Base-by-base conservation (phyloP, 2,888 invertebrate genomes). In the Imbricaverruca yamaguchii region DNA sequence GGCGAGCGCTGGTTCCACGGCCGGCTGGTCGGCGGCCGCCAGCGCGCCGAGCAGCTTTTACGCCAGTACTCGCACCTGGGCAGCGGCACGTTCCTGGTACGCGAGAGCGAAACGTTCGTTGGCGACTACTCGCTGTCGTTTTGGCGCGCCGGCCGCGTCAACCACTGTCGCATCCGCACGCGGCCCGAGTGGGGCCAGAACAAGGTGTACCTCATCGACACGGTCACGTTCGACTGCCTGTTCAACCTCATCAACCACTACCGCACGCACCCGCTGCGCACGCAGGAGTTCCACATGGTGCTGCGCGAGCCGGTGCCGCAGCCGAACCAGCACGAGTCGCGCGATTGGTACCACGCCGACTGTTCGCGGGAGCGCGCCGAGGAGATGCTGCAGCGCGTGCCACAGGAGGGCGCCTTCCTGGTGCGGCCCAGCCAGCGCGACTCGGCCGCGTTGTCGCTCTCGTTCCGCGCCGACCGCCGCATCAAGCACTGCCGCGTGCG, bases 401-500 rank as follows among this genome's bases (percentile, higher is more conserved):
- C 92, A 82, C 92, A 92, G 9, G 96, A 98, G 86, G 98, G 98
- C 0, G 96, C 98, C 0, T 99, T 97, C 88, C 89, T 99, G 63
- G 96, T 99, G 12, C 89, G 99, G 81, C 94, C 94, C 8, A 96
- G 95, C 86, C 95, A 95, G 85, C 93, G 94, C 84, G 96, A 96
- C 84, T 89, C 89, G 0, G 92, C 92, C 84, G 93, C 93, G 2
- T 97, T 93, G 87, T 96, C 97, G 21, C 94, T 99, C 85, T 97
- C 97, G 82, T 98, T 98, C 88, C 95, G 96, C 86, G 94, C 94
- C 6, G 96, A 96, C 85, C 94, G 93, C 81, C 94, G 96, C 87
- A 97, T 98, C 84, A 98, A 98, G 87, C 98, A 99, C 87, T 99
- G 98, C 87, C 92, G 97, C 80, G 94, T 99, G 83, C 94, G 95